phyloP scores from a whole-genome alignment of 1,140 invertebrate species.

The Spodoptera frugiperda region DNA sequence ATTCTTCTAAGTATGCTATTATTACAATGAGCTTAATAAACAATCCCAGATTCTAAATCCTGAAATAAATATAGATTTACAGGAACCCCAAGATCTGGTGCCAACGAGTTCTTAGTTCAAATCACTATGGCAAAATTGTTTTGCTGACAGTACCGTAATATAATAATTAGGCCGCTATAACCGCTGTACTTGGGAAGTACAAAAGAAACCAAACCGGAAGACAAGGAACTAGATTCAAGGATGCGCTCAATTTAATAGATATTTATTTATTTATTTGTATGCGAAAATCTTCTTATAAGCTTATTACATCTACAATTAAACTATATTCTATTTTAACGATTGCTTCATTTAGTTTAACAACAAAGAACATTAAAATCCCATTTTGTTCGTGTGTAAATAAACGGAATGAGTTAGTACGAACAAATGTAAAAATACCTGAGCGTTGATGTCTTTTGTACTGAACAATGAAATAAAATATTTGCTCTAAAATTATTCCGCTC shows the following conservation, averaged over 20 bases:
- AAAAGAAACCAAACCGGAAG: slow-evolving; percentile 18
- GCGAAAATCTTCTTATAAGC: background rate
- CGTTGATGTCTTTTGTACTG: slow-evolving; percentile 68
- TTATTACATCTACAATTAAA: slow-evolving; percentile 12
- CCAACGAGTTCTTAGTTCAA: no score
- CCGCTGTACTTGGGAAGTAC: slow-evolving; percentile 12
- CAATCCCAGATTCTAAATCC: no score
- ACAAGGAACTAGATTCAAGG: slow-evolving; percentile 7
- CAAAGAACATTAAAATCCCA: slow-evolving; percentile 33
- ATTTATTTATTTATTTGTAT: background rate
- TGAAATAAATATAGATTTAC: no score
- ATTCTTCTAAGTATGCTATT: no score
- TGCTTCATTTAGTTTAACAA: slow-evolving; percentile 8
- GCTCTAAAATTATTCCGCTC: background rate
- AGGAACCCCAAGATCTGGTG: no score
- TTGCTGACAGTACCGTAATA: no score
- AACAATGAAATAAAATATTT: slow-evolving; percentile 22
- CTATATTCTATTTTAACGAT: background rate
- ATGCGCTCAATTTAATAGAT: slow-evolving; percentile 16
- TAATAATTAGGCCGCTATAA: background rate
- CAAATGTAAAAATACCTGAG: slow-evolving; percentile 19
- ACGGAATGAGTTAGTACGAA: background rate
- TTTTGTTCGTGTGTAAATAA: slow-evolving; percentile 11
- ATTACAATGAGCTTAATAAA: no score
- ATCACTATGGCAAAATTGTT: no score